Percentiles rank a stretch among this genome's conserved stretches.
These are phyloP conservation scores for Melanotaenia maccullochi DNA, from an alignment of 2,797 vertebrate species.

Conservation along the genomic window DNA sequence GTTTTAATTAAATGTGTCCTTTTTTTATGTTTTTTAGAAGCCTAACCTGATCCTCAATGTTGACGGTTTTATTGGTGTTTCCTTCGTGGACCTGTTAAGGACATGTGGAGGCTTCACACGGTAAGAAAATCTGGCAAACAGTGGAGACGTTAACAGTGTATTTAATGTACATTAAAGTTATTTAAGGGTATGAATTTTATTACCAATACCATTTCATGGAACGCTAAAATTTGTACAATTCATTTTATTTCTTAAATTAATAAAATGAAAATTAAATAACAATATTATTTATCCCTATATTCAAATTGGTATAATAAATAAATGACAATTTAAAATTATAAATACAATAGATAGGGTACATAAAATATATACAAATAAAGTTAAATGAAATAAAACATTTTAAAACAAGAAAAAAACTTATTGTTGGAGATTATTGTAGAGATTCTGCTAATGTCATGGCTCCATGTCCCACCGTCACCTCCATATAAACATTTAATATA, in stretches of 20 bases:
- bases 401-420: no score
- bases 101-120: conserved; percentile 95
- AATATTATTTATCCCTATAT: no score
- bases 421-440: not conserved
- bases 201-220: no score
- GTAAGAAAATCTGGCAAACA: conserved; percentile 73
- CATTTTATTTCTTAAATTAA: no score
- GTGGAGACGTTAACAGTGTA: not conserved
- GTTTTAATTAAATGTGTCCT: not conserved
- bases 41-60: conserved; percentile 99
- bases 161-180: not conserved
- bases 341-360: no score
- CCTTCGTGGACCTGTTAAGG: conserved; percentile 95
- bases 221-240: no score
- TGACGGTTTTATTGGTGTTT: conserved; percentile 94
- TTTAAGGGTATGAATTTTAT: not conserved
- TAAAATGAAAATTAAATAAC: no score
- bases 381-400: no score
- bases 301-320: no score
- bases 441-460: not conserved
- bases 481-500: not conserved
- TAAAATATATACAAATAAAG: no score
- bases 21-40: conserved; percentile 82
- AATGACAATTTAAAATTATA: no score
- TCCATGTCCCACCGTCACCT: not conserved